These are phyloP conservation scores for Pomatostomus ruficeps DNA, from an alignment of 2,113 vertebrate genomes.

Conservation along the genomic window DNA sequence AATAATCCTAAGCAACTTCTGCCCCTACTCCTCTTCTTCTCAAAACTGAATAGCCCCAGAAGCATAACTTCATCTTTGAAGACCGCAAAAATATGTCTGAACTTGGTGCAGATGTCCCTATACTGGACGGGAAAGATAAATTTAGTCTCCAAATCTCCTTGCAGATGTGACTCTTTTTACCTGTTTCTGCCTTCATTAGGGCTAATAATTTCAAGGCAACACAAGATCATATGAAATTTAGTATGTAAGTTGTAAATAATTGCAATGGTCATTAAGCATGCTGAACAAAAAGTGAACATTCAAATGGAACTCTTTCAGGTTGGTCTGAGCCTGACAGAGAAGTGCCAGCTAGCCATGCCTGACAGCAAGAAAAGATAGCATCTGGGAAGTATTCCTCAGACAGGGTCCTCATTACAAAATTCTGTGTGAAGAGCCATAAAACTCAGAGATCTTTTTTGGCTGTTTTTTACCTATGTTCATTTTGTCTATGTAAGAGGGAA, in stretches of 20 bases:
- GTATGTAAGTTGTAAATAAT: background rate
- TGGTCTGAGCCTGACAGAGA: background rate
- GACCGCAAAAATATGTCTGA: background rate
- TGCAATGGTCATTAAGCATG: background rate
- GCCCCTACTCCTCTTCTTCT: background rate
- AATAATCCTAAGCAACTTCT: background rate
- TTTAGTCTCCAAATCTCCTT: background rate
- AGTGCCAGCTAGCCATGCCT: background rate
- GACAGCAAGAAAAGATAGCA: background rate
- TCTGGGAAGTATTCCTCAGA: background rate
- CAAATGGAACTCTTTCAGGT: background rate
- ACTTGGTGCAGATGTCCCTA: background rate
- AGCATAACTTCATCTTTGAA: background rate
- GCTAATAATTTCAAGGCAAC: background rate
- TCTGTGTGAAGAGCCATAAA: background rate
- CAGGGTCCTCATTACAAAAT: background rate
- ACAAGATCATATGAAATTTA: background rate
- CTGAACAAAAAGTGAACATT: background rate
- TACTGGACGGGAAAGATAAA: background rate
- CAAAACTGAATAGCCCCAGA: background rate
- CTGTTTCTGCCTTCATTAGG: background rate
- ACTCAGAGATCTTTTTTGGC: background rate
- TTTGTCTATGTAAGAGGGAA: background rate
- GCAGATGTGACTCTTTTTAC: background rate
- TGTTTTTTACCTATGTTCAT: background rate